Evolutionary conservation across 2,888 invertebrate genomes (phyloP).

Genomic region (Drosophila meridionalis): DNA sequence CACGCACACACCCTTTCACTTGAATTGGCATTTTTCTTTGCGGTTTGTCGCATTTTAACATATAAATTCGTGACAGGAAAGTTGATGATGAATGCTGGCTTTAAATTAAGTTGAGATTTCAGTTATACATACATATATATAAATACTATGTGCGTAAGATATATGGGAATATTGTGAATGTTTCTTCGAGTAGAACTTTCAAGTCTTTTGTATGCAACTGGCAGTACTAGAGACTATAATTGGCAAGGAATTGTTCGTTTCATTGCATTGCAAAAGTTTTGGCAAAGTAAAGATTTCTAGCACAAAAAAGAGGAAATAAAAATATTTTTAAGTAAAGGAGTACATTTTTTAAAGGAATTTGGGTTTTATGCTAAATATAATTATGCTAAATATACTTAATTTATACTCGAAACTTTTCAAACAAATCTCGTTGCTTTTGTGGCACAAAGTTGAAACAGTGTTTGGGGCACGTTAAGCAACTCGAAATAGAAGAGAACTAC

Average conservation of each 20-base stretch:
- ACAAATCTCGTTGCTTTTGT: conserved; percentile 16
- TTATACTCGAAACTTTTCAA: conserved; percentile 17
- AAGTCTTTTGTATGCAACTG: conserved; percentile 31
- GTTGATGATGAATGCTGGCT: conserved; percentile 55
- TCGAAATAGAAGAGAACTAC: conserved; percentile 4
- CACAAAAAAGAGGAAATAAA: neutral
- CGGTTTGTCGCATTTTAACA: conserved; percentile 57
- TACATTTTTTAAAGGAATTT: neutral
- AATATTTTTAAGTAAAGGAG: too few species aligned
- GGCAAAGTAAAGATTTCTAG: neutral
- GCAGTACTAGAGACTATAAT: conserved; percentile 39
- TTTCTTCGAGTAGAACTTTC: conserved; percentile 37
- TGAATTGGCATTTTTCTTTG: conserved; percentile 43
- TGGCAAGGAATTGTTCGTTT: conserved; percentile 25
- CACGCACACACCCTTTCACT: neutral
- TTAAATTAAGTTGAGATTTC: conserved; percentile 60
- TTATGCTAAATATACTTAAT: conserved; percentile 14
- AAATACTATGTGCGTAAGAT: neutral
- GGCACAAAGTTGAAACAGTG: conserved; percentile 28
- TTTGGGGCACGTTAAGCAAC: conserved; percentile 46
- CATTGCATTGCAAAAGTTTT: conserved; percentile 29
- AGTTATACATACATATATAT: neutral
- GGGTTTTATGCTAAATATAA: conserved; percentile 1
- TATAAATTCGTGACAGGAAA: conserved; percentile 57
- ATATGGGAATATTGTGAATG: conserved; percentile 22